Base-by-base conservation (phyloP, 1,140 invertebrate species). In the Ridgeia piscesae region DNA sequence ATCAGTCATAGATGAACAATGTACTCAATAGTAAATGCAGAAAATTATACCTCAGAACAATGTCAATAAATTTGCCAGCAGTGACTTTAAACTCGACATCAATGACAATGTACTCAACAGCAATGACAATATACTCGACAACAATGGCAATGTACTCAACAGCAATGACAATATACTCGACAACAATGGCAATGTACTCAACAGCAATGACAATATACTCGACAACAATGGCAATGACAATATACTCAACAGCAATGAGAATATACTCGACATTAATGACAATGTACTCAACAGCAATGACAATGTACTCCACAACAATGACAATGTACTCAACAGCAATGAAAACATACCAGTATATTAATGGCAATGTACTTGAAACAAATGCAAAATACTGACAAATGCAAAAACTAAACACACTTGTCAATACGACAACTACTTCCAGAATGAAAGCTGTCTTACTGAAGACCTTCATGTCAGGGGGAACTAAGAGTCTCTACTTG, bases 201-300 rank as follows among this genome's bases (percentile, higher is more conserved):
- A 17, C 89, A 89, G 34, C 35, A 91, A 33, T 92, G 21, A 92
- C 11, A 34, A n/a, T 89, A 21, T 91, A 94, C 93, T 92, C 31
- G n/a, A 89, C 42, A 35, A 48, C 14, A n/a, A 92, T 42, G 33
- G 14, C 88, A 92, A 35, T 50, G 48, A 50, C 89, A 11, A 35
- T 35, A 17, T 34, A 50, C 48, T 50, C 21, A 0, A 50, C 48
- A 50, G 21, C 17, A 77, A 21, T 77, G 58, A 31, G 2, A 77
- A 77, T 21, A 77, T 77, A 77, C 27, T 77, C 27, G 14, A 77
- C 58, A 77, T 21, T 21, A 77, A 77, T 77, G 58, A 77, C 58
- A 77, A 77, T 31, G 27, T 77, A 77, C 58, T 77, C 27, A 21
- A 21, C 58, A 77, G 27, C 0, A 77, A 77, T 77, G 58, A 77